Evolutionary conservation across 2,797 vertebrate species (phyloP), one percentile per base, ranked within the genome.

Genomic region (Acrocephalus scirpaceus): DNA sequence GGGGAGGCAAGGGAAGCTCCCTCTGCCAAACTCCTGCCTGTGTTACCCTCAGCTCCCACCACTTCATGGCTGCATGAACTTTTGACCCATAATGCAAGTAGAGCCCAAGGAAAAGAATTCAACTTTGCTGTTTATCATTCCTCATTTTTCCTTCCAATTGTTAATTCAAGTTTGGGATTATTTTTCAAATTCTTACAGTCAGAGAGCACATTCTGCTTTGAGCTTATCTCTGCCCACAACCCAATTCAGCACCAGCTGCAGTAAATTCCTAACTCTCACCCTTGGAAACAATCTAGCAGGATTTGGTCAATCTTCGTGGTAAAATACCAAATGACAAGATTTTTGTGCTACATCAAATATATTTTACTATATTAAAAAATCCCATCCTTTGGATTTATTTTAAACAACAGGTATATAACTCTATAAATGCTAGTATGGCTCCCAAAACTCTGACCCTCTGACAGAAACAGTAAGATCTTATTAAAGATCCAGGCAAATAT

Each of bases 401-500:
- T 50, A n/a, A 94, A 82, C 70, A 88, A 74, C 11, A 57, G 8
- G 13, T 29, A 13, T 5, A 16, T 56, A 48, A 70, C 36, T 18
- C 42, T 21, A 42, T 9, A 78, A 93, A 78, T 61, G 67, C 32
- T 93, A 74, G 85, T 18, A 48, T 1, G 25, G 77, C 32, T 82
- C 74, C 67, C 71, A 56, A 11, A 90, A 91, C 19, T 74, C 76
- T 29, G 61, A 83, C 48, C 30, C 62, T 91, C n/a, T 45, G 53
- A 71, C 36, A 93, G 57, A 66, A 91, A 92, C 69, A 61, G 32
- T 42, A 73, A 67, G 32, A 74, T 77, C 15, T 87, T 67, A 62
- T 23, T 87, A 38, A 88, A 91, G 32, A 45, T 29, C 65, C 81
- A 71, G 38, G 23, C 57, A 95, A 94, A 93, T 80, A 95, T 88